Conservation (phyloP, 1,140 invertebrate species). For the Psilanteris sp. region DNA sequence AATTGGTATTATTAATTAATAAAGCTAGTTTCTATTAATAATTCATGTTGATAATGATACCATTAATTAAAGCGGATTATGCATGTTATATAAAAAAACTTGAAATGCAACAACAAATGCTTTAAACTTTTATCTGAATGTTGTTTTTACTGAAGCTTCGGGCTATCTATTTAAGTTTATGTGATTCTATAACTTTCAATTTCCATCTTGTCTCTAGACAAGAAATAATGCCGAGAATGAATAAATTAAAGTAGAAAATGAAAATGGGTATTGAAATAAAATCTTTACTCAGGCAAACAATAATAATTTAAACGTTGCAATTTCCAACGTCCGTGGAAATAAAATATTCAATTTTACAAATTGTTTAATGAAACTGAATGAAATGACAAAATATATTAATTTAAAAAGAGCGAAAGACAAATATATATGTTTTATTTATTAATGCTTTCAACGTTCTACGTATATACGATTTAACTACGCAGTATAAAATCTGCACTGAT, state of each 20-base stretch:
- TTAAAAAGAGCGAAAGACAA: no score
- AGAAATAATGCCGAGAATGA: conserved; percentile 17
- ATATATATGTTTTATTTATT: no score
- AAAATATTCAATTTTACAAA: conserved; percentile 23
- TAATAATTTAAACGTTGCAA: conserved; percentile 21
- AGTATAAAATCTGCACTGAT: no score
- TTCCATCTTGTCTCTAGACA: conserved; percentile 16
- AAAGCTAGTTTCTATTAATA: no score
- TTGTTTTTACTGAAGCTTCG: conserved; percentile 7
- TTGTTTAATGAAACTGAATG: conserved; percentile 10
- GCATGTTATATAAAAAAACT: no score
- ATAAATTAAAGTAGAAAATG: conserved; percentile 23
- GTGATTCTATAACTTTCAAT: conserved; percentile 38
- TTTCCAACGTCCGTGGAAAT: conserved; percentile 3
- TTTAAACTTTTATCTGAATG: conserved; percentile 8
- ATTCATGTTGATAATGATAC: no score
- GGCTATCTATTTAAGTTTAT: conserved; percentile 22
- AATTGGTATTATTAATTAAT: no score
- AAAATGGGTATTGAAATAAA: conserved; percentile 20
- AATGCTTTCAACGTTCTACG: no score
- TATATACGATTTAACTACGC: no score
- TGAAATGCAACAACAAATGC: no score
- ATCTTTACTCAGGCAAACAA: conserved; percentile 18
- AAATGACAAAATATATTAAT: no score
- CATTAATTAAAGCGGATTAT: no score